Percentiles rank a stretch among this genome's conserved stretches.
These are phyloP conservation scores for Parasteatoda tepidariorum DNA, from an alignment of 1,140 invertebrate species.

Conservation along the genomic window DNA sequence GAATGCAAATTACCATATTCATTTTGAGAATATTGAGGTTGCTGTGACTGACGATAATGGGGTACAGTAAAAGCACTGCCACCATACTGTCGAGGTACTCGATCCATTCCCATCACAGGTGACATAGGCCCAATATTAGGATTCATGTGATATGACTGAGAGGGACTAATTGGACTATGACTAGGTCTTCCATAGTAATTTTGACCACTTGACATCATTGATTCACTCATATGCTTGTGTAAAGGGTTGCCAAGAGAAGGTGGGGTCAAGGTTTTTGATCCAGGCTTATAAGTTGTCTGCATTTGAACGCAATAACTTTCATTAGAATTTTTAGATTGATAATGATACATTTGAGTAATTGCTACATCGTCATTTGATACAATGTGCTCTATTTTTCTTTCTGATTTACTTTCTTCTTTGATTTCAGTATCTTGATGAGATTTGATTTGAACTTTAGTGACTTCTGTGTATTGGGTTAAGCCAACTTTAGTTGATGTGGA, in stretches of 20 bases:
- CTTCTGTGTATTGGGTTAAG: conserved; percentile 53
- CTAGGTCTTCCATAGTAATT: conserved; percentile 26
- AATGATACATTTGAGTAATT: conserved; percentile 61
- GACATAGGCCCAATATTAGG: conserved; percentile 12
- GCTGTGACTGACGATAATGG: conserved; percentile 58
- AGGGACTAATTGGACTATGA: conserved; percentile 1
- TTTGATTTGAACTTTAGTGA: conserved; percentile 62
- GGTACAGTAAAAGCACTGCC: conserved; percentile 62
- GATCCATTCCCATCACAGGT: conserved; percentile 29
- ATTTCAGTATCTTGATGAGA: conserved; percentile 46
- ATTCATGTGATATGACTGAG: conserved; percentile 39
- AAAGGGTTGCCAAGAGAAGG: not conserved
- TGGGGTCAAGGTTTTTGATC: conserved; percentile 15
- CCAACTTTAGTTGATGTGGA: conserved; percentile 47
- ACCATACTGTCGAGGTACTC: conserved; percentile 44
- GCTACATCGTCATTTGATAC: conserved; percentile 61
- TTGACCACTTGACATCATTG: not conserved
- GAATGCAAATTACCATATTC: conserved; percentile 55
- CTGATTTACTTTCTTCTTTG: conserved; percentile 53
- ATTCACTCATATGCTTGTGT: not conserved
- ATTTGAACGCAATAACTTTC: conserved; percentile 62
- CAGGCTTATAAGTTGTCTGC: conserved; percentile 61
- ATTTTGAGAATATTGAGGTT: conserved; percentile 46
- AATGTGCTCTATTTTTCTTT: conserved; percentile 60
- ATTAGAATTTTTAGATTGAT: conserved; percentile 58